Evolutionary conservation across 2,113 vertebrate species (phyloP).

Genomic region (Ciconia boyciana): DNA sequence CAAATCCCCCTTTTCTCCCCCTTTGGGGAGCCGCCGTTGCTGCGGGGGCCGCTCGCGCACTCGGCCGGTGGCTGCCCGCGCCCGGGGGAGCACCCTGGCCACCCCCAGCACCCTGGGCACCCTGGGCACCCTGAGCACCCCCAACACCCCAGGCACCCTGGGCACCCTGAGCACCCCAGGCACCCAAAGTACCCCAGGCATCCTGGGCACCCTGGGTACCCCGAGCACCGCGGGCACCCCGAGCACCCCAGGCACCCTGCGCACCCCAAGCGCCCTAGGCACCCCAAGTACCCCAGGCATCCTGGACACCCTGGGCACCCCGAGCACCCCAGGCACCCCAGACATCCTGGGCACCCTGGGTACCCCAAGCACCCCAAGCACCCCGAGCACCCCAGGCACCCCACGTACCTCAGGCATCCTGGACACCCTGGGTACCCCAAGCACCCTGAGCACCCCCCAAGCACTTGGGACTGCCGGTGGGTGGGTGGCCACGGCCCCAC

Average conservation of each 20-base stretch:
- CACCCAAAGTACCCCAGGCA: background rate
- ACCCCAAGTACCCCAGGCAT: background rate
- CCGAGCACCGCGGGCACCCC: rapidly evolving
- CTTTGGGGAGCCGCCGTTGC: background rate
- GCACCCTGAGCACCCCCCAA: too few species aligned
- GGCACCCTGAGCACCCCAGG: too few species aligned
- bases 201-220: background rate
- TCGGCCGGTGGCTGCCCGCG: rapidly evolving
- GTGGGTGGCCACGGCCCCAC: too few species aligned
- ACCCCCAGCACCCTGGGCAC: background rate
- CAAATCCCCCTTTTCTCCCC: background rate
- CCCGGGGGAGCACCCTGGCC: background rate
- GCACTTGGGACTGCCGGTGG: background rate
- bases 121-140: background rate
- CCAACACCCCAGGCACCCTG: rapidly evolving
- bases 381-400: too few species aligned
- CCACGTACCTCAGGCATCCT: too few species aligned
- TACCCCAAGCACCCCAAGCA: background rate
- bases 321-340: too few species aligned
- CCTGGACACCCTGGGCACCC: background rate
- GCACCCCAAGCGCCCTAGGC: rapidly evolving
- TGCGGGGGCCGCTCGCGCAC: background rate
- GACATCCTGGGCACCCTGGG: background rate
- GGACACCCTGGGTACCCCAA: too few species aligned
- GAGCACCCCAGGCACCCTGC: rapidly evolving